Evolutionary conservation across 2,113 vertebrate species (phyloP), one percentile per base, ranked within the genome.

Genomic region (Oceanites oceanicus): DNA sequence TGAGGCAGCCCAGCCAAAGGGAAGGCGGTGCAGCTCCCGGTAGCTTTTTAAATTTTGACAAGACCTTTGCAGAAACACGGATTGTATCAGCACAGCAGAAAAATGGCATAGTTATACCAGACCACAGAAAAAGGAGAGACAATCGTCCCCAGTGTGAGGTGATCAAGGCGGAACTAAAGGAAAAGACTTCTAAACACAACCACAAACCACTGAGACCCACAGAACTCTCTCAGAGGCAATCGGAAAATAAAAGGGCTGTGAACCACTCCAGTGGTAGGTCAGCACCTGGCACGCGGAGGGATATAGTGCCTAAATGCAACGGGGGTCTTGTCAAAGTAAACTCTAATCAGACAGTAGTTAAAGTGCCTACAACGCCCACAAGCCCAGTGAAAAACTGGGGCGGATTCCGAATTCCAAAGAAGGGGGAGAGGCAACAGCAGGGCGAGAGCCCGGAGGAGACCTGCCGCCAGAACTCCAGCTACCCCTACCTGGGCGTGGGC

Each of bases 341-440:
- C 96, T 97, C 95, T 55, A 93, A 92, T 45, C 98, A 98, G 44
- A 82, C 97, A n/a, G 92, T 98, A 92, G 97, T 97, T 78, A 97
- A 98, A 98, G 91, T 98, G 91, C 97, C 99, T 98, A 98, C 96
- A 10, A 94, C 98, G 8, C 96, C 98, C 22, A 96, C 97, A 3
- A 98, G 98, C 92, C 98, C 98, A 2, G 98, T 98, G 49, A 99
- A 98, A 81, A 99, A 99, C 98, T 99, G 99, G 99, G 99, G 99
- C 3, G 99, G 98, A 96, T 99, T 99, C 97, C 97, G 98, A 94
- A 99, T 99, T 98, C 99, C 99, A 80, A 99, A 99, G 98, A 98
- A 99, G 89, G 98, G 98, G 83, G 99, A 99, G 74, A 98, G 98
- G 94, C 98, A 98, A 40, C 97, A 74, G 78, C 98, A 97, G 59